Base-by-base conservation (phyloP, 2,113 vertebrate species). In the Mormoops blainvillei region DNA sequence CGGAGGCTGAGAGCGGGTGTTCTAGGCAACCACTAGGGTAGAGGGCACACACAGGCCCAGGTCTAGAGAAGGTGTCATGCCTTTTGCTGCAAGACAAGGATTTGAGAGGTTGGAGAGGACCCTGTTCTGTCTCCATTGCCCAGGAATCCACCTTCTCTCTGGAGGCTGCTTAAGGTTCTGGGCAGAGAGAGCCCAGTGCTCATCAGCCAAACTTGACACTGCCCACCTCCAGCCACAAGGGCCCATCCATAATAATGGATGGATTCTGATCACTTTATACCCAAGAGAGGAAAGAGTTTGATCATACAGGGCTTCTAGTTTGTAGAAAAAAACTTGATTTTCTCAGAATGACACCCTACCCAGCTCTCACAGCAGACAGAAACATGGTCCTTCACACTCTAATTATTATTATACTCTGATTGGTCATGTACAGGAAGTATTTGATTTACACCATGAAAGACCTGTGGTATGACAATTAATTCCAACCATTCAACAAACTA, bases 11-110 rank as follows among this genome's bases (percentile, higher is more conserved):
- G 1, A 63, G 28, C 15, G 0, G 0, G 91, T 94, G 95, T 97
- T 81, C 87, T 71, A 80, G 97, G 95, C 78, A 97, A 97, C 97
- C 50, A 22, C 50, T 0, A 56, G 19, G 20, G 54, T 13, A 0
- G 41, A 5, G 24, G 5, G 85, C 54, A 58, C 56, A 36, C 92
- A 36, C 12, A 0, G 5, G 20, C n/a, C 11, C 5, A 0, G 5
- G 24, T 10, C 20, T 45, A 5, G 56, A 52, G 77, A 41, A 26
- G 56, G 81, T 50, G 76, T 36, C 7, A 22, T 20, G 54, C 33
- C 73, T 31, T 78, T 82, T 78, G 63, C 56, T 36, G 63, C 74
- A n/a, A 50, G 28, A 26, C 18, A 33, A n/a, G 41, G 36, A 73
- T 56, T 31, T 77, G 58, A 33, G 87, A 85, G 52, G 36, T 54